Evolutionary conservation across 1,140 invertebrate species (phyloP).

Genomic region (Dufourea novaeangliae): DNA sequence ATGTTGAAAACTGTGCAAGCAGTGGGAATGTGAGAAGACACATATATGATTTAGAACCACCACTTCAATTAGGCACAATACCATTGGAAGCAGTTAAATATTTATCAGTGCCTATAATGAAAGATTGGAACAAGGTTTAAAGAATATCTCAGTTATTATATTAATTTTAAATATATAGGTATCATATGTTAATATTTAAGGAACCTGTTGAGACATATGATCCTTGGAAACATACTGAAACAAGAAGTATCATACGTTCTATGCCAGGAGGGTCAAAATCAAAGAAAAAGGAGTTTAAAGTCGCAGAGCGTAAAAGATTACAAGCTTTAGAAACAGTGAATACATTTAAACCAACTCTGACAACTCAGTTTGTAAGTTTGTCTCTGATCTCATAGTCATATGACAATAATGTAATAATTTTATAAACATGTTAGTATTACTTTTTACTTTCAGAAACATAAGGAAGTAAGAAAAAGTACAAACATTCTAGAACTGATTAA

Average conservation of each 20-base stretch:
- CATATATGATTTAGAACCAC: neutral
- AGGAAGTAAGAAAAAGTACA: neutral
- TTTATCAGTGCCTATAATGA: neutral
- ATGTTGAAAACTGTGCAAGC: neutral
- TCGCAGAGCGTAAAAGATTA: neutral
- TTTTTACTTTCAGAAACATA: neutral
- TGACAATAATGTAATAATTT: neutral
- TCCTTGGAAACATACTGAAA: conserved; percentile 13
- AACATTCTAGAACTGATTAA: neutral
- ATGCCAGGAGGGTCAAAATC: neutral
- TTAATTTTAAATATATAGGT: neutral
- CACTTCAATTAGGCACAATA: neutral
- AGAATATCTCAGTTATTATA: neutral
- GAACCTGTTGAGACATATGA: neutral
- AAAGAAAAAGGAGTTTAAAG: neutral
- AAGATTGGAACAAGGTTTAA: conserved; percentile 25
- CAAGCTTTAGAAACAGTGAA: accelerated
- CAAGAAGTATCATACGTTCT: neutral
- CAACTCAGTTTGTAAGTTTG: neutral
- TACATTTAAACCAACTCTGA: too few relatives aligned
- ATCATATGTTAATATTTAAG: neutral
- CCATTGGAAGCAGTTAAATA: neutral
- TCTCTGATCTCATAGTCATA: neutral
- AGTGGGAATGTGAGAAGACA: neutral
- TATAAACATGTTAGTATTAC: neutral